Percentiles rank a stretch among this genome's conserved stretches.
phyloP scores from a whole-genome alignment of 2,113 vertebrate species.

The Pleuronectes platessa region DNA sequence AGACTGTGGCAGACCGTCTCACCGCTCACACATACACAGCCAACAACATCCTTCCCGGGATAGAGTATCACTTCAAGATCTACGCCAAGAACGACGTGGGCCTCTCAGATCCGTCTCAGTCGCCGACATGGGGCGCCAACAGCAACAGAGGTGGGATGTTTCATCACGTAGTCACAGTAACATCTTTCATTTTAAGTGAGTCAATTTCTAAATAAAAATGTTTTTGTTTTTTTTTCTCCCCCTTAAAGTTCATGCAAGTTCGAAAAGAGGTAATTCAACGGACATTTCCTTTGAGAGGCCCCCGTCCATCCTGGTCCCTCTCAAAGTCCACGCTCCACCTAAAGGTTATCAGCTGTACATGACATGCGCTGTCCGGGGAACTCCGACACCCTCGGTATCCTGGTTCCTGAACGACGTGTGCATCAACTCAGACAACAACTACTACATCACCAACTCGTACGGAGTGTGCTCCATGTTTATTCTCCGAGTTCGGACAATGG shows the following conservation, averaged over 20 bases:
- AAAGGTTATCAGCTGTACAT: conserved; percentile 87
- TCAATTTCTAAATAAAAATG: too few relatives aligned
- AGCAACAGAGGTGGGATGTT: conserved; percentile 70
- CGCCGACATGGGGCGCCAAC: conserved; percentile 82
- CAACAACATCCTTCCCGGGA: conserved; percentile 80
- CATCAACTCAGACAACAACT: conserved; percentile 81
- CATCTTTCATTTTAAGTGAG: too few relatives aligned
- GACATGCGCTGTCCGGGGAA: conserved; percentile 88
- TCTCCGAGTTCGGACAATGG: conserved; percentile 76
- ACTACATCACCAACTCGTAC: conserved; percentile 85
- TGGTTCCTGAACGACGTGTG: conserved; percentile 88
- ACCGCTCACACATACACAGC: conserved; percentile 86
- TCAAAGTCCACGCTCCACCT: conserved; percentile 87
- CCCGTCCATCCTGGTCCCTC: conserved; percentile 85
- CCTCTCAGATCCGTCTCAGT: conserved; percentile 84
- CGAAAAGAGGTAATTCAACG: conserved; percentile 56
- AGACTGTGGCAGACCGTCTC: conserved; percentile 79
- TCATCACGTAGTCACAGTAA: too few relatives aligned
- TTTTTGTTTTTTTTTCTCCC: neutral
- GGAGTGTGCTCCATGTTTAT: conserved; percentile 90
- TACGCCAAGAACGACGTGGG: conserved; percentile 88
- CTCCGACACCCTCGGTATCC: conserved; percentile 81
- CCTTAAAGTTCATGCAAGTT: conserved; percentile 54
- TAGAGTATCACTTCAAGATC: conserved; percentile 86
- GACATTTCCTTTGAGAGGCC: conserved; percentile 77